Evolutionary conservation across 1,140 invertebrate species (phyloP).

Genomic region (Venturia canescens): DNA sequence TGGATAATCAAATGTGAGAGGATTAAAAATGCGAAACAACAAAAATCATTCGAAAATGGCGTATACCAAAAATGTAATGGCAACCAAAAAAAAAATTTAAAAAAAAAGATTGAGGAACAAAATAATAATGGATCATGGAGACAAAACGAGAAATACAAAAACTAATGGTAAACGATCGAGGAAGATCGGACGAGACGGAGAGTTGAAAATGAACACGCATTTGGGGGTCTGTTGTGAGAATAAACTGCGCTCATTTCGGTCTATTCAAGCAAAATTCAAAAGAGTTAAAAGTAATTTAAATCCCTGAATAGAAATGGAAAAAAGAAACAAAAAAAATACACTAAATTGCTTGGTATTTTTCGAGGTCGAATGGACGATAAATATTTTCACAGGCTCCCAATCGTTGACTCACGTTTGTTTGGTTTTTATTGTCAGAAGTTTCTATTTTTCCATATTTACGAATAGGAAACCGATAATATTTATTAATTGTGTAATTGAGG

Average conservation of each 20-base stretch:
- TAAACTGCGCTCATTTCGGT: constrained; percentile 22
- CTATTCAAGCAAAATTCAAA: background rate
- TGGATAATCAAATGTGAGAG: constrained; percentile 69
- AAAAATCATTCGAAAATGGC: constrained; percentile 36
- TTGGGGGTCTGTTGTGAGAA: constrained; percentile 44
- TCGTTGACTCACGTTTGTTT: constrained; percentile 74
- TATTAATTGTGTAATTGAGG: constrained; percentile 63
- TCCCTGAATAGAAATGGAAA: background rate
- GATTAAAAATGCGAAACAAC: constrained; percentile 56
- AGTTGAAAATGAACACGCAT: constrained; percentile 42
- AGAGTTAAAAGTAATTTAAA: constrained; percentile 11
- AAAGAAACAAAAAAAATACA: too few relatives aligned
- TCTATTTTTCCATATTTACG: constrained; percentile 77
- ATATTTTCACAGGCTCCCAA: constrained; percentile 57
- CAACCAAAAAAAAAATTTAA: constrained; percentile 51
- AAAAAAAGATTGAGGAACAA: constrained; percentile 49
- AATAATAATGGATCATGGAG: too few relatives aligned
- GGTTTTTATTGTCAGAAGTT: constrained; percentile 77
- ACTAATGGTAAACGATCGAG: constrained; percentile 1
- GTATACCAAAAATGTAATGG: constrained; percentile 38
- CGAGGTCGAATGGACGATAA: background rate
- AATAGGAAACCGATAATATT: constrained; percentile 73
- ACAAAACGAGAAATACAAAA: too few relatives aligned
- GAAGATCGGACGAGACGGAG: constrained; percentile 47
- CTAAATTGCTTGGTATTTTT: constrained; percentile 22